Conservation (phyloP, 2,113 vertebrate genomes). For the Rhipidura dahli region DNA sequence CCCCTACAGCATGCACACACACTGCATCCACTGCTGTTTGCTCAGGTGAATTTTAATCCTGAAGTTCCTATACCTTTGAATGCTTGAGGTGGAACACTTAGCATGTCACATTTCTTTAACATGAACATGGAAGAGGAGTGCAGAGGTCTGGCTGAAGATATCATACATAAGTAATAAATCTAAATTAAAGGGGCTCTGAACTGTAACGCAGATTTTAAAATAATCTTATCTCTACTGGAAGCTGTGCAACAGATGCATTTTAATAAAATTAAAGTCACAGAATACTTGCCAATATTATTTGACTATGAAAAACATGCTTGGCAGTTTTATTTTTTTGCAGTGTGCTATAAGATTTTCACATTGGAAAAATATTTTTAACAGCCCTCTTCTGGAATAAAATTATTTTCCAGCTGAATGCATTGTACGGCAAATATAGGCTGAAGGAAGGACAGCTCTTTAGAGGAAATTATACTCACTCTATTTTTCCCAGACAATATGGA, state of each 20-base stretch:
- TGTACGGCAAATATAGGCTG: not conserved
- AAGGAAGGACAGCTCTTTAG: not conserved
- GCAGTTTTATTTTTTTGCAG: not conserved
- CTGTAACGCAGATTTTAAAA: not conserved
- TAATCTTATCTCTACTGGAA: not conserved
- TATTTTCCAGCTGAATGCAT: not conserved
- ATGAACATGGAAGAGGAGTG: not conserved
- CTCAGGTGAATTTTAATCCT: not conserved
- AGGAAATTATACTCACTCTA: not conserved
- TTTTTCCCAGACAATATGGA: not conserved
- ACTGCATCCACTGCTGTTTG: not conserved
- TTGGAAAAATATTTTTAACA: not conserved
- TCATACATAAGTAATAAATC: not conserved
- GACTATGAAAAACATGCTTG: not conserved
- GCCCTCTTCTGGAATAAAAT: not conserved
- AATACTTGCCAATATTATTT: not conserved
- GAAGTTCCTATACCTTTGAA: not conserved
- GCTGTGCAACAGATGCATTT: not conserved
- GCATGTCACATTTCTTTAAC: not conserved
- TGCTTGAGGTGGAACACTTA: not conserved
- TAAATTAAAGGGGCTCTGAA: not conserved
- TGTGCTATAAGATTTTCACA: not conserved
- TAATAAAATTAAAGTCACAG: not conserved
- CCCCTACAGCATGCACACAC: rapidly evolving
- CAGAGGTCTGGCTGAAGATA: not conserved